Evolutionary conservation across 2,888 invertebrate species (phyloP), one percentile per base, ranked within the genome.

Genomic region (Malachius bipustulatus): DNA sequence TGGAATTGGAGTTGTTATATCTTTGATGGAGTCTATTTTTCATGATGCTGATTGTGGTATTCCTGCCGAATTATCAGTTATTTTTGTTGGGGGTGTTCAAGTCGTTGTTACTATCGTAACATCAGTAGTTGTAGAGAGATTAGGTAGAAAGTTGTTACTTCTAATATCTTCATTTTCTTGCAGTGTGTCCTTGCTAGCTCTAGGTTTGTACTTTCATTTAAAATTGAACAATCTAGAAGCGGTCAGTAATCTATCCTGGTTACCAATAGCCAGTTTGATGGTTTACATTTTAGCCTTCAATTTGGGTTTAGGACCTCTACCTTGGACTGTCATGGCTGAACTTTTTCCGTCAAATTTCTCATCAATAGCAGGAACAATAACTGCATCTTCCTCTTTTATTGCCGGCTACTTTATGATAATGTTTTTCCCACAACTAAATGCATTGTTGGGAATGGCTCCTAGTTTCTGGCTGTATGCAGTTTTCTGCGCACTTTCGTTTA

Each of bases 251-350:
- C 64, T 81, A 30, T 55, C 68, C 0, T 81, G 78, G 73, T 55
- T 84, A 16, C 84, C 84, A 0, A 67, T 84, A 3, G 56, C 73
- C 3, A 73, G 80, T 0, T 59, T 84, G 28, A 69, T 82, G 2
- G 47, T 78, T 13, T 84, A 77, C 63, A 79, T 82, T 39, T 62
- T 75, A 32, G 72, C 77, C 0, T 84, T 82, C 62, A 77, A 81
- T 58, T 6, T 26, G 8, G 82, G 74, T 1, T 73, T 77, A 37
- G 83, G 89, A 2, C 79, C 82, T 0, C 57, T 84, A 16, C 81
- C 82, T 0, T 84, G 84, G 84, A 77, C 82, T n/a, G 74, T 85
- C 24, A 74, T 83, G 70, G 77, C 80, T 1, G 85, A 87, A 57
- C 71, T 85, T 59, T 77, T 88, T 58, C 76, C 88, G 15, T 63